These are phyloP conservation scores for Bucorvus abyssinicus DNA, from an alignment of 2,797 vertebrate genomes.

Conservation along the genomic window DNA sequence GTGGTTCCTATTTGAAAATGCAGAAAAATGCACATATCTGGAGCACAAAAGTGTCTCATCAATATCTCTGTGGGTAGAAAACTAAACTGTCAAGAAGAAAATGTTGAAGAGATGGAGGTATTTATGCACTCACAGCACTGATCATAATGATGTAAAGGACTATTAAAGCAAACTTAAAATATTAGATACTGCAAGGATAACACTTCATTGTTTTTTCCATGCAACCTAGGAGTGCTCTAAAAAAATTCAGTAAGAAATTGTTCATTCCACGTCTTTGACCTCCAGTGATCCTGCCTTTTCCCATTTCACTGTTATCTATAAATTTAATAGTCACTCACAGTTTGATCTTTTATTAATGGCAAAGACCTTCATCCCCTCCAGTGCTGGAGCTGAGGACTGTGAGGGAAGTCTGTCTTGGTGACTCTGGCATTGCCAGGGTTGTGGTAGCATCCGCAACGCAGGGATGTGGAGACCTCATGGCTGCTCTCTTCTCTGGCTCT, in stretches of 20 bases:
- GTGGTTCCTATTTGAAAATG: slow-evolving; percentile 67
- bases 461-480: background rate
- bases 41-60: slow-evolving; percentile 60
- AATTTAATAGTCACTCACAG: background rate
- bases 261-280: slow-evolving; percentile 1
- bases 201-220: slow-evolving; percentile 26
- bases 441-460: accelerated
- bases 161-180: slow-evolving; percentile 59
- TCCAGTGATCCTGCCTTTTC: background rate
- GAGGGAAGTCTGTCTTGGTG: background rate
- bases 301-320: background rate
- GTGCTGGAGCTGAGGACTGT: background rate
- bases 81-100: slow-evolving; percentile 61
- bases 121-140: slow-evolving; percentile 46
- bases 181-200: background rate
- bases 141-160: slow-evolving; percentile 51
- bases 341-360: background rate
- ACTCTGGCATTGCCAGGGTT: background rate
- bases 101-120: slow-evolving; percentile 48
- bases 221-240: background rate
- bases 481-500: background rate
- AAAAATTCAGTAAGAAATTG: background rate
- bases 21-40: slow-evolving; percentile 70
- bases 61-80: slow-evolving; percentile 67
- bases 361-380: background rate